These are phyloP conservation scores for Onthophagus sagittarius DNA, from an alignment of 2,888 invertebrate species.

Conservation along the genomic window DNA sequence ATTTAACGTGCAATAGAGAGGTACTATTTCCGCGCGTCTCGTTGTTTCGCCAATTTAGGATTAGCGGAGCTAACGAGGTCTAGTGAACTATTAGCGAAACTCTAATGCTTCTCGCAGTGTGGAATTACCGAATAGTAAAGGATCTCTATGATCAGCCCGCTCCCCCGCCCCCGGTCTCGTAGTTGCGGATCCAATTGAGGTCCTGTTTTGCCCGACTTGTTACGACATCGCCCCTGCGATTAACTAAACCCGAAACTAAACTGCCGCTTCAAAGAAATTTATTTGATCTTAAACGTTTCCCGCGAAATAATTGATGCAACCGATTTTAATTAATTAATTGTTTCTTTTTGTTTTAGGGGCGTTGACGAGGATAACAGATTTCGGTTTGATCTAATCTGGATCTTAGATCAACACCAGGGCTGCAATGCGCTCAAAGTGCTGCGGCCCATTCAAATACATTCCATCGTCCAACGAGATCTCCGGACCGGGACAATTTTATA, in stretches of 20 bases:
- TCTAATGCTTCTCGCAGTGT: not conserved
- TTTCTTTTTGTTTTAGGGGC: constrained; percentile 19
- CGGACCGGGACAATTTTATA: constrained; percentile 14
- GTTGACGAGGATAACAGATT: not conserved
- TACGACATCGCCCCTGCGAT: not conserved
- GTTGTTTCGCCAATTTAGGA: not conserved
- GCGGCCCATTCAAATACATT: constrained; percentile 43
- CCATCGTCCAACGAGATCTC: constrained; percentile 30
- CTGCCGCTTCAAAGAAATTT: too few relatives aligned
- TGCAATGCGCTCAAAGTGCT: constrained; percentile 46
- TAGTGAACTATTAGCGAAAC: not conserved
- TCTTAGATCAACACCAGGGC: constrained; percentile 35
- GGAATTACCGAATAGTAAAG: not conserved
- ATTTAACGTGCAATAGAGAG: not conserved
- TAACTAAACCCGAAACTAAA: not conserved
- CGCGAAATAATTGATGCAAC: too few relatives aligned
- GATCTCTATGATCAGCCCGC: not conserved
- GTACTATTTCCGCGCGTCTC: not conserved
- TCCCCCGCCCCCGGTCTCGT: not conserved
- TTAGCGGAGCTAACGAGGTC: not conserved
- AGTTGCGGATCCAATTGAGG: not conserved
- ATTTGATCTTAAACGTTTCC: too few relatives aligned
- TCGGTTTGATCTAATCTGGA: constrained; percentile 30
- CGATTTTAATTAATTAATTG: not conserved
- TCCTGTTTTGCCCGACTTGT: not conserved